A percentile compares a stretch with the other conserved stretches of the same genome.
Evolutionary conservation across 2,797 vertebrate species (phyloP).

Genomic region (Amblyraja radiata): DNA sequence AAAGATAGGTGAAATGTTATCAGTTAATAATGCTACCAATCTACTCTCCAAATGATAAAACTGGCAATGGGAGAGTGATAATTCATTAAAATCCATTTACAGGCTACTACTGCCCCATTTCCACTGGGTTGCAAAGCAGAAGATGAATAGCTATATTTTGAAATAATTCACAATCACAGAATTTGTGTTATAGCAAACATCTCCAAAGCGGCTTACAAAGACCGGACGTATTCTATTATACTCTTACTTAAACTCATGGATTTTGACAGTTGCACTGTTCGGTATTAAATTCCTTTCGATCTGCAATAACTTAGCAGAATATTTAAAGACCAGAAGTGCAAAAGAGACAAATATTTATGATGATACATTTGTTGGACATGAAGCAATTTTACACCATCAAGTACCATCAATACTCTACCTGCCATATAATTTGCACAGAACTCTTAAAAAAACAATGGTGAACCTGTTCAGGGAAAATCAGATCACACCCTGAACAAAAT

Average conservation of each 20-base stretch:
- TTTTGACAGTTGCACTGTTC: not conserved
- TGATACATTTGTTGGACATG: not conserved
- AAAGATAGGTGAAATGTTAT: not conserved
- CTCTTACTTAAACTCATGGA: not conserved
- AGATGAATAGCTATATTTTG: not conserved
- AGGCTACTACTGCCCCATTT: no score
- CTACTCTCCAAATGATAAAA: not conserved
- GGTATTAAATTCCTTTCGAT: not conserved
- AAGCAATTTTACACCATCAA: not conserved
- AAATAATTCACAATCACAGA: not conserved
- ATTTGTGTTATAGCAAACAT: no score
- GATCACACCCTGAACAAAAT: not conserved
- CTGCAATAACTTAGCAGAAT: not conserved
- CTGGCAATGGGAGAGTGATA: no score
- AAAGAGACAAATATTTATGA: not conserved
- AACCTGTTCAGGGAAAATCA: not conserved
- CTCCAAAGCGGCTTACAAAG: not conserved
- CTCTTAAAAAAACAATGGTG: not conserved
- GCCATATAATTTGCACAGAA: not conserved
- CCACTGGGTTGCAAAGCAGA: no score
- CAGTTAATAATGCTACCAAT: not conserved
- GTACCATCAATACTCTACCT: not conserved
- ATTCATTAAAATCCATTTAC: no score
- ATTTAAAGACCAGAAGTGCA: not conserved
- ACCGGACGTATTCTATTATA: not conserved